A percentile compares a stretch with the other conserved stretches of the same genome.
Evolutionary conservation across 2,113 vertebrate genomes (phyloP).

Genomic region (Chaetorhynchus papuensis): DNA sequence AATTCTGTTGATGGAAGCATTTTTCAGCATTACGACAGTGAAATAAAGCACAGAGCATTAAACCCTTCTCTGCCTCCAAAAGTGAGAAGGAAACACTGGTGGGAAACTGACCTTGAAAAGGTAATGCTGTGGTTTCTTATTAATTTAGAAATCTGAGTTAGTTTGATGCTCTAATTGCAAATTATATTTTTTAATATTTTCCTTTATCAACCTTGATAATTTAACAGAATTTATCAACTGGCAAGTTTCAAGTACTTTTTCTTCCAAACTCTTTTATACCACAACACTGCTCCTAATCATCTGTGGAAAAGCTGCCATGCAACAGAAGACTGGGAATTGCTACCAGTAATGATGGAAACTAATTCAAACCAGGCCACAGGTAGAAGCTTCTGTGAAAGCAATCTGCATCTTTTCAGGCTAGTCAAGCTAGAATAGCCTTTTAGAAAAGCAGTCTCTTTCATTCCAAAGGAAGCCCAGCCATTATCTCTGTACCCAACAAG

Average conservation of each 20-base stretch:
- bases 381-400: neutral
- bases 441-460: neutral
- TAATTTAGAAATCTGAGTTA: conserved; percentile 5
- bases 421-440: neutral
- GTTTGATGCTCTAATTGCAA: conserved; percentile 16
- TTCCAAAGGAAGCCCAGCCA: neutral
- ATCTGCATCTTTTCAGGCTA: conserved; percentile 19
- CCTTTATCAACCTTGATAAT: neutral
- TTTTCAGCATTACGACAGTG: neutral
- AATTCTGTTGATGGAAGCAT: neutral
- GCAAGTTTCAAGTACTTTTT: neutral
- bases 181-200: conserved; percentile 14
- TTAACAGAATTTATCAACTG: conserved; percentile 17
- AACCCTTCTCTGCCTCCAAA: neutral
- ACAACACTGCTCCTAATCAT: conserved; percentile 5
- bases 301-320: conserved; percentile 54
- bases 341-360: conserved; percentile 9
- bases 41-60: neutral
- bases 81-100: neutral
- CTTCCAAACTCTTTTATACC: neutral
- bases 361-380: conserved; percentile 13
- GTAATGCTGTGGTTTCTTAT: neutral
- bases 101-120: conserved; percentile 3
- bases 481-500: neutral
- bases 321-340: conserved; percentile 30